Conservation (phyloP, 1,140 invertebrate genomes). For the Ylistrum balloti region DNA sequence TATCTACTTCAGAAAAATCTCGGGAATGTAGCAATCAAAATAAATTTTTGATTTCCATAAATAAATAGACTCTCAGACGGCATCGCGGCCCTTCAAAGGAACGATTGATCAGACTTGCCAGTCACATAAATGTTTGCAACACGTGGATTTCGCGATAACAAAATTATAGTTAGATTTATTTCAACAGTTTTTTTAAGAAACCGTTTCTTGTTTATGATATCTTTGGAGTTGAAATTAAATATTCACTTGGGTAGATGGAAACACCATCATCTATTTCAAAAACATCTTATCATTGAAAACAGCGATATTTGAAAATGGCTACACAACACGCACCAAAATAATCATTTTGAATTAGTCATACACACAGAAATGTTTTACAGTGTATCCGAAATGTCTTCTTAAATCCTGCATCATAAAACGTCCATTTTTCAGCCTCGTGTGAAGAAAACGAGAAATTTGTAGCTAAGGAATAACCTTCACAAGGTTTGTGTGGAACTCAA, state of each 20-base stretch:
- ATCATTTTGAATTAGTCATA: too few species aligned
- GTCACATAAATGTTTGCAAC: background rate
- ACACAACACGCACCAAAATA: too few species aligned
- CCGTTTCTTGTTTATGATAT: background rate
- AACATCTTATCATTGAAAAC: too few species aligned
- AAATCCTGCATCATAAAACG: too few species aligned
- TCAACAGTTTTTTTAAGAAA: background rate
- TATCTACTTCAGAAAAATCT: conserved; percentile 5
- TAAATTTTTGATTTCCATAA: background rate
- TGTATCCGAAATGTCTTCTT: too few species aligned
- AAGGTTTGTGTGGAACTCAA: too few species aligned
- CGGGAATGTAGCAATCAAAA: background rate
- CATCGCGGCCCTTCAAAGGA: background rate
- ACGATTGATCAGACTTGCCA: background rate
- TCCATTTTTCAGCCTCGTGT: too few species aligned
- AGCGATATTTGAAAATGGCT: too few species aligned
- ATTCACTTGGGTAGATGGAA: background rate
- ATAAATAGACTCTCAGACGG: conserved; percentile 21
- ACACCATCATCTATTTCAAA: background rate
- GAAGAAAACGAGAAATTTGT: too few species aligned
- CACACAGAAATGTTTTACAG: too few species aligned
- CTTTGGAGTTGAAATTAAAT: background rate
- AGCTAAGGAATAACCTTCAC: too few species aligned
- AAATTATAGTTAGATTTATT: background rate
- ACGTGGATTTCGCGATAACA: conserved; percentile 25